These are phyloP conservation scores for Patiria miniata DNA, from an alignment of 35 echinoderm and acorn worm species.

Conservation along the genomic window DNA sequence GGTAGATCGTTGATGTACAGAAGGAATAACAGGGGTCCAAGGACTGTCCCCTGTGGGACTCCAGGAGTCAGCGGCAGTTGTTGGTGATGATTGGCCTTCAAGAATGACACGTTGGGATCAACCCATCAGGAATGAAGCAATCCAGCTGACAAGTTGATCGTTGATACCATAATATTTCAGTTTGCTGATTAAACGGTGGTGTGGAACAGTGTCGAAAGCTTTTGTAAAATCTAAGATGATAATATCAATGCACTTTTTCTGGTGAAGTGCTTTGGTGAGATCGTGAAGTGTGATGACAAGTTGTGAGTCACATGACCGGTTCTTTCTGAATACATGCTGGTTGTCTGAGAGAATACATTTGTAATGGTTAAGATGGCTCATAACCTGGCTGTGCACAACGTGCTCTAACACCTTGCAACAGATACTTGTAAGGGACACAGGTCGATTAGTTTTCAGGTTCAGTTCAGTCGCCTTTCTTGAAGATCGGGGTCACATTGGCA, in stretches of 20 bases:
- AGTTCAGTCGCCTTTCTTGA: slow-evolving; percentile 43
- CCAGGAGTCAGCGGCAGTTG: slow-evolving; percentile 33
- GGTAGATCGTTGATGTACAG: slow-evolving; percentile 37
- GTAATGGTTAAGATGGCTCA: slow-evolving; percentile 34
- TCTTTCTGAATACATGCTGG: slow-evolving; percentile 50
- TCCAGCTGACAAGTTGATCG: slow-evolving; percentile 2
- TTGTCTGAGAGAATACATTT: slow-evolving; percentile 26
- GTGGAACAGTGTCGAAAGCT: slow-evolving; percentile 38
- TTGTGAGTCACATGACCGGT: slow-evolving; percentile 38
- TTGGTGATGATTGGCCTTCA: slow-evolving; percentile 34
- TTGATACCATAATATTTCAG: slow-evolving; percentile 53
- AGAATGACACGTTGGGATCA: slow-evolving; percentile 35
- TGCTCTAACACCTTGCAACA: slow-evolving; percentile 53
- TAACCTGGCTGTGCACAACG: slow-evolving; percentile 38
- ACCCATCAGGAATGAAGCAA: slow-evolving; percentile 35
- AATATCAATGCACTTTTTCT: slow-evolving; percentile 9
- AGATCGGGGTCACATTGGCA: slow-evolving; percentile 34
- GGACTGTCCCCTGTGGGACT: slow-evolving; percentile 37
- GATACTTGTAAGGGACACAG: slow-evolving; percentile 42
- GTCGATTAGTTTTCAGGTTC: slow-evolving; percentile 48
- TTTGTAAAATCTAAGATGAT: slow-evolving; percentile 45
- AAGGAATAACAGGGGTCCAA: slow-evolving; percentile 37
- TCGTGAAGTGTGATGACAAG: slow-evolving; percentile 21
- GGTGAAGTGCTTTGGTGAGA: neutral
- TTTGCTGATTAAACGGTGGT: slow-evolving; percentile 25